A percentile compares a stretch with the other conserved stretches of the same genome.
Evolutionary conservation across 2,888 invertebrate genomes (phyloP).

Genomic region (Microctonus aethiopoides): DNA sequence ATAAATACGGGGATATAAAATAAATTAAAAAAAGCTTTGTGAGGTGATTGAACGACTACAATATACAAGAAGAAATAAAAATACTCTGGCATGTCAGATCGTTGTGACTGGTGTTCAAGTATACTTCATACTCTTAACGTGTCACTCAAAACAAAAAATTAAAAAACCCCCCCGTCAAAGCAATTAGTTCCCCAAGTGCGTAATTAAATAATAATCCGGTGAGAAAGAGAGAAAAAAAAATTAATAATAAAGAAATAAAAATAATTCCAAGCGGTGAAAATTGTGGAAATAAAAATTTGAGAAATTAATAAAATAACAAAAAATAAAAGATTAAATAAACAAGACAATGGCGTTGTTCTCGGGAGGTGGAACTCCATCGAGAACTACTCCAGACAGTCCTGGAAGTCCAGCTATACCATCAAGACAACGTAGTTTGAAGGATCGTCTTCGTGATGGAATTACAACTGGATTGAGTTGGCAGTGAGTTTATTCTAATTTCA

Average conservation of each 20-base stretch:
- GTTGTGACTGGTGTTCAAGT: constrained; percentile 2
- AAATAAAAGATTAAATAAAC: constrained; percentile 4
- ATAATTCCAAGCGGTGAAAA: not conserved
- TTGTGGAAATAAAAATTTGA: not conserved
- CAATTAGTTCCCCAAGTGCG: not conserved
- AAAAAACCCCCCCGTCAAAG: not conserved
- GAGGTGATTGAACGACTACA: constrained; percentile 19
- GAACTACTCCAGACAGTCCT: constrained; percentile 34
- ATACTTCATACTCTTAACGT: not conserved
- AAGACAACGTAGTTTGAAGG: constrained; percentile 81
- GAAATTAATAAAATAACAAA: not conserved
- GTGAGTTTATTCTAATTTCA: constrained; percentile 71
- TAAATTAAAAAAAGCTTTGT: not conserved
- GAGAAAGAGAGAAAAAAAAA: not conserved
- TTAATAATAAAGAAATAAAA: no score
- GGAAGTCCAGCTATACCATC: constrained; percentile 69
- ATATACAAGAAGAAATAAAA: not conserved
- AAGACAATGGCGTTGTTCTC: constrained; percentile 59
- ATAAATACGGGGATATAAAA: not conserved
- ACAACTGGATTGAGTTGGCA: constrained; percentile 84
- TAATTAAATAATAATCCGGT: not conserved
- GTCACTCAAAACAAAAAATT: not conserved
- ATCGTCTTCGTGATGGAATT: constrained; percentile 82
- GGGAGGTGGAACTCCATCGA: constrained; percentile 46
- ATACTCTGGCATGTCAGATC: constrained; percentile 12